Percentiles rank a stretch among this genome's conserved stretches.
Evolutionary conservation across 1,140 invertebrate species (phyloP).

Genomic region (Calliopsis andreniformis): DNA sequence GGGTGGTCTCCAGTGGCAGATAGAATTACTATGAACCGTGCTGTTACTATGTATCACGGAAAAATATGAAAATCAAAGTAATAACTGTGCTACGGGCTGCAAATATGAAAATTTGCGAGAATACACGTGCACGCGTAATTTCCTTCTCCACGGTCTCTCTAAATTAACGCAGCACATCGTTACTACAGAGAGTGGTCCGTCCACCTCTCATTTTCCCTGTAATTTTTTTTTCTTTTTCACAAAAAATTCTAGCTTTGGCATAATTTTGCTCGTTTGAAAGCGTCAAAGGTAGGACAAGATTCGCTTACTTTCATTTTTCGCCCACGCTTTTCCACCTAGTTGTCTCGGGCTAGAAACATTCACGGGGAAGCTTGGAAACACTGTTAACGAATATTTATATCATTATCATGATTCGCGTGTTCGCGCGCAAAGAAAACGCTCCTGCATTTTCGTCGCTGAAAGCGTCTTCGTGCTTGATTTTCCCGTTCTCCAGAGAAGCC

Average conservation of each 20-base stretch:
- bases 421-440: conserved; percentile 45
- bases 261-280: conserved; percentile 19
- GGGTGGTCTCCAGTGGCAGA: too few relatives aligned
- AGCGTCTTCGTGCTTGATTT: conserved; percentile 21
- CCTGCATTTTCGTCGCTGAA: neutral
- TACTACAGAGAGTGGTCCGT: too few relatives aligned
- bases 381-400: conserved; percentile 66
- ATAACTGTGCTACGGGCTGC: neutral
- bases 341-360: conserved; percentile 1
- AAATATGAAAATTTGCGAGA: neutral
- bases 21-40: conserved; percentile 4
- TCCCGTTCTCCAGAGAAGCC: neutral
- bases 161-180: conserved; percentile 10
- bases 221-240: neutral
- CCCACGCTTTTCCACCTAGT: conserved; percentile 26
- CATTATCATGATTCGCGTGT: conserved; percentile 41
- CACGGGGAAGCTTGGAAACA: conserved; percentile 7
- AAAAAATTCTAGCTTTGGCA: neutral
- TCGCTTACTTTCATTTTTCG: conserved; percentile 39
- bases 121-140: neutral
- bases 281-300: conserved; percentile 28
- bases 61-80: conserved; percentile 24
- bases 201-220: neutral
- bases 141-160: neutral
- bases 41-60: neutral